A percentile compares a stretch with the other conserved stretches of the same genome.
Conservation (phyloP, 1,140 invertebrate genomes). For the Calephelis nemesis region DNA sequence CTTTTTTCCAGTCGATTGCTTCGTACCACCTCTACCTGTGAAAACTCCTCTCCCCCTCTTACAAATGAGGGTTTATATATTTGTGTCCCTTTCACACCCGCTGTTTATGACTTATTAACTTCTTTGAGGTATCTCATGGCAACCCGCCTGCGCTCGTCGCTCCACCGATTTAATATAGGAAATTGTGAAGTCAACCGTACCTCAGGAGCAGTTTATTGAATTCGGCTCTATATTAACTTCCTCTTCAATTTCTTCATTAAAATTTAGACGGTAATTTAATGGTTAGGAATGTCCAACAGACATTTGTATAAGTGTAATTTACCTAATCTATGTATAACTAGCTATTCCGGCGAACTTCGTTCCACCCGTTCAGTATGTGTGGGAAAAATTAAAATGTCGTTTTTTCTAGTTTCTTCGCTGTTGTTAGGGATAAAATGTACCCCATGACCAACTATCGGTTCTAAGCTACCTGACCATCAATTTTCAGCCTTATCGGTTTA, state of each 20-base stretch:
- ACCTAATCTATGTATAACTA: background rate
- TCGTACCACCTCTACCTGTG: constrained; percentile 63
- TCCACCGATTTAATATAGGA: constrained; percentile 74
- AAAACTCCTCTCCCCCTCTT: constrained; percentile 44
- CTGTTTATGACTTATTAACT: constrained; percentile 78
- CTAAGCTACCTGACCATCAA: too few species aligned
- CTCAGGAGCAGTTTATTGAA: constrained; percentile 72
- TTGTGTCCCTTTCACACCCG: constrained; percentile 47
- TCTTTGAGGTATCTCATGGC: constrained; percentile 72
- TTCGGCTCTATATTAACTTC: constrained; percentile 43
- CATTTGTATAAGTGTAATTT: background rate
- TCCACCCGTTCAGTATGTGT: too few species aligned
- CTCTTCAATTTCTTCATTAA: constrained; percentile 31
- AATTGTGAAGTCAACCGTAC: constrained; percentile 70
- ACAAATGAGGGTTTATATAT: constrained; percentile 29
- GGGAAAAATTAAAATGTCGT: too few species aligned
- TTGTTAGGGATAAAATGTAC: too few species aligned
- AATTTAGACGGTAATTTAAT: constrained; percentile 19
- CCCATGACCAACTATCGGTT: too few species aligned
- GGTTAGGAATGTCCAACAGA: background rate
- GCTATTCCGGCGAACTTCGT: background rate
- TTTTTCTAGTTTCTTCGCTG: too few species aligned
- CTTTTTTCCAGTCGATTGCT: constrained; percentile 74
- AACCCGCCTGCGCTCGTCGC: constrained; percentile 59
- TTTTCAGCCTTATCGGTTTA: too few species aligned